Percentiles rank a stretch among this genome's conserved stretches.
These are phyloP conservation scores for Phyllotreta cruciferae DNA, from an alignment of 2,888 invertebrate genomes.

Conservation along the genomic window DNA sequence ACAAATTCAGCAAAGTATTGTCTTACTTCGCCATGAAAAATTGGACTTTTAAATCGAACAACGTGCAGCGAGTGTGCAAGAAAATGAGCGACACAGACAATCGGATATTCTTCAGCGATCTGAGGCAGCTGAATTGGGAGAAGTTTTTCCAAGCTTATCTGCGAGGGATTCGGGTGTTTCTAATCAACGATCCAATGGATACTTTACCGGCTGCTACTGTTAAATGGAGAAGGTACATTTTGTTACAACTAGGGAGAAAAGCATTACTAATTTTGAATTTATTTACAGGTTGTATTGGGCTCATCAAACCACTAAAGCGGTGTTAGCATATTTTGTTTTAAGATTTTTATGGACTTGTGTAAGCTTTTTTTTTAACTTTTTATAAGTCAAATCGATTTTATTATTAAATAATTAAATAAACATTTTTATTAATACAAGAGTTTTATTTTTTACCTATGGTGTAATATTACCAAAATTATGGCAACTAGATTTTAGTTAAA, in stretches of 20 bases:
- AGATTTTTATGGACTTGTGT: conserved; percentile 32
- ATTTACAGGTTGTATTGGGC: conserved; percentile 37
- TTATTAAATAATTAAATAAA: conserved; percentile 2
- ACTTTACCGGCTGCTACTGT: conserved; percentile 67
- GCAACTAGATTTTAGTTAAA: too few species aligned
- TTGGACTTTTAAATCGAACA: conserved; percentile 73
- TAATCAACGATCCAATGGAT: conserved; percentile 79
- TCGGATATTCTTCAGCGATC: conserved; percentile 76
- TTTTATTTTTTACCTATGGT: neutral
- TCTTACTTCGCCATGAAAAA: conserved; percentile 78
- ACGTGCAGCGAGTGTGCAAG: conserved; percentile 66
- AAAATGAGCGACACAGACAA: conserved; percentile 62
- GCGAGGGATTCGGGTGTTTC: conserved; percentile 75
- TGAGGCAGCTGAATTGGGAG: conserved; percentile 77
- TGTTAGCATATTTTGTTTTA: conserved; percentile 27
- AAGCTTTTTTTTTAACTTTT: conserved; percentile 6
- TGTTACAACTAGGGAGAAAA: neutral
- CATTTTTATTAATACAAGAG: neutral
- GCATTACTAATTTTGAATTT: conserved; percentile 10
- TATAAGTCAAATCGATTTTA: neutral
- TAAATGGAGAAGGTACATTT: conserved; percentile 47
- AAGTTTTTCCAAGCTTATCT: conserved; percentile 74
- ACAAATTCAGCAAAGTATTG: conserved; percentile 76
- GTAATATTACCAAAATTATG: too few species aligned
- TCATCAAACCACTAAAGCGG: conserved; percentile 32